Conservation (phyloP, 2,888 invertebrate species). For the Palloptera scutellata region DNA sequence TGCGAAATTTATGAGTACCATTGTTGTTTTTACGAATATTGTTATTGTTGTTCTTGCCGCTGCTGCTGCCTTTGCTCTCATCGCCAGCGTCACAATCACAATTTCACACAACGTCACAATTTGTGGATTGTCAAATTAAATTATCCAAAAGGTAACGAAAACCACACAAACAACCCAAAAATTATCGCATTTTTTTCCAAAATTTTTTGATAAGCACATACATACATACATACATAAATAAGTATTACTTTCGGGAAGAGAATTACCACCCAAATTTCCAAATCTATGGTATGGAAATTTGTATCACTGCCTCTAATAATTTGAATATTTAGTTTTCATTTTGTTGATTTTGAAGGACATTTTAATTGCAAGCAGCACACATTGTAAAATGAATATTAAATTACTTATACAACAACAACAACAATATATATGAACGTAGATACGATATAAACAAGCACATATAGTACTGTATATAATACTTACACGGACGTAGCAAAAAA, state of each 20-base stretch:
- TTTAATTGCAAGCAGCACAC: neutral
- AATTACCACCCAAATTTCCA: neutral
- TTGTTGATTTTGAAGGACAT: constrained; percentile 4
- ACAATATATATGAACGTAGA: too few relatives aligned
- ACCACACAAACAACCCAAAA: neutral
- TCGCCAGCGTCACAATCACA: neutral
- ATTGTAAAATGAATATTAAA: too few relatives aligned
- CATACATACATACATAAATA: neutral
- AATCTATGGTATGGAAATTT: neutral
- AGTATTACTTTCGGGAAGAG: neutral
- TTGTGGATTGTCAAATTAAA: constrained; percentile 38
- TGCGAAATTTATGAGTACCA: constrained; percentile 31
- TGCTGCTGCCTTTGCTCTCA: constrained; percentile 2
- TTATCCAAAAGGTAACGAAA: constrained; percentile 37
- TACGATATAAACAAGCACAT: too few relatives aligned
- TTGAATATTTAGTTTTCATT: neutral
- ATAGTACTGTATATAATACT: too few relatives aligned
- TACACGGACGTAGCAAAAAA: too few relatives aligned
- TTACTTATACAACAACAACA: too few relatives aligned
- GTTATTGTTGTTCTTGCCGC: neutral
- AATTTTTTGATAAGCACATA: neutral
- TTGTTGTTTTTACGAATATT: neutral
- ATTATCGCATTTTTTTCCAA: neutral
- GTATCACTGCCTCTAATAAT: neutral
- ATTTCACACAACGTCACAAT: constrained; percentile 15